These are phyloP conservation scores for Scaptomyza tumidula DNA, from an alignment of 2,888 invertebrate genomes.

Conservation along the genomic window DNA sequence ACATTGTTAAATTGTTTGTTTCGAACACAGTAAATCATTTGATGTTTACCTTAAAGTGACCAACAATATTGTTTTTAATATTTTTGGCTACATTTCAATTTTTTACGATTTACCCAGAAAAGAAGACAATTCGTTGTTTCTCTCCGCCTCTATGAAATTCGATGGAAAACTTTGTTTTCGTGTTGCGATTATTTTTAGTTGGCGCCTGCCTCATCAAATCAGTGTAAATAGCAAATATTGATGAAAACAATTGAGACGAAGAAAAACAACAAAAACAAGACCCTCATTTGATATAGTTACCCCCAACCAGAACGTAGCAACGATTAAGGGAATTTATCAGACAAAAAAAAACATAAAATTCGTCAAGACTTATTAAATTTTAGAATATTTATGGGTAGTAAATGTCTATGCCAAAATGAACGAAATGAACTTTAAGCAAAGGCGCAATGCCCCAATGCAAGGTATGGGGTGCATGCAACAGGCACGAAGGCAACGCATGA, in stretches of 20 bases:
- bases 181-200: constrained; percentile 48
- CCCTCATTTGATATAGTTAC: background rate
- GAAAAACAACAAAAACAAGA: background rate
- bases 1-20: background rate
- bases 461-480: constrained; percentile 32
- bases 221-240: constrained; percentile 50
- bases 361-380: constrained; percentile 1
- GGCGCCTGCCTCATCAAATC: constrained; percentile 46
- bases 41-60: background rate
- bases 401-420: background rate
- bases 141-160: background rate
- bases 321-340: background rate
- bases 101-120: background rate
- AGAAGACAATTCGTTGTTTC: constrained; percentile 2
- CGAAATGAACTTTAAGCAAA: constrained; percentile 27
- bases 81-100: background rate
- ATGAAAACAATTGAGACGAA: constrained; percentile 2
- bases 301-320: background rate
- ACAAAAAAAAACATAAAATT: background rate
- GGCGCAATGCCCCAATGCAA: constrained; percentile 37
- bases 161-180: constrained; percentile 4
- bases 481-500: constrained; percentile 43
- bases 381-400: constrained; percentile 4
- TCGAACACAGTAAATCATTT: background rate
- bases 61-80: background rate